Base-by-base conservation (phyloP, 2,797 vertebrate species). In the Apogon hyalosoma region DNA sequence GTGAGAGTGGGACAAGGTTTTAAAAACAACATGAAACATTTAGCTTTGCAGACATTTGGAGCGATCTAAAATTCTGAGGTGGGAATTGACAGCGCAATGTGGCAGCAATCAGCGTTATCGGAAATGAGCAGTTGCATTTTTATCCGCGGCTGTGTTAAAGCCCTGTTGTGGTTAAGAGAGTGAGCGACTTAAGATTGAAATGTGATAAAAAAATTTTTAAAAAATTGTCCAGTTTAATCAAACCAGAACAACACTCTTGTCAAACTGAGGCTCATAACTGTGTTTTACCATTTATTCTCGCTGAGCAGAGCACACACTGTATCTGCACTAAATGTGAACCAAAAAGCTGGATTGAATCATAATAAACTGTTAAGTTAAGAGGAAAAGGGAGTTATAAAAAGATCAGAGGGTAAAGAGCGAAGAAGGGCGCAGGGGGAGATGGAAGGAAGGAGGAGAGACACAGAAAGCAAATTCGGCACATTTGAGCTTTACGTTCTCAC, bases 1-100 rank as follows among this genome's bases (percentile, higher is more conserved):
- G 98, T 98, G 86, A 96, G 96, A 94, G 73, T 79, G 80, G 7
- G 39, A 21, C 7, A 6, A 66, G 21, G 13, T 68, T 55, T 63
- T 10, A 21, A n/a, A 51, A 18, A 16, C 9, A 4, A 59, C 33
- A 41, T 15, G 13, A 19, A 38, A 50, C 42, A 58, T 68, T 78
- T 39, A 46, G 12, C 48, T 13, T 2, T 9, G 24, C 21, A 28
- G 11, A 69, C 51, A 59, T 66, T n/a, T 38, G 8, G 41, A 46
- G 67, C 15, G 33, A 36, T 2, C 41, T 46, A 60, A 72, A 65
- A 69, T 75, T 48, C 39, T 57, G 49, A 70, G 61, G 76, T 58
- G 53, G n/a, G 21, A 75, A 50, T 62, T 21, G n/a, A 65, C 43
- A 45, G 48, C 18, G 12, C 54, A 56, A 55, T 60, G 63, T 54